Conservation (phyloP, 1,140 invertebrate species). For the Drosophila ambigua region DNA sequence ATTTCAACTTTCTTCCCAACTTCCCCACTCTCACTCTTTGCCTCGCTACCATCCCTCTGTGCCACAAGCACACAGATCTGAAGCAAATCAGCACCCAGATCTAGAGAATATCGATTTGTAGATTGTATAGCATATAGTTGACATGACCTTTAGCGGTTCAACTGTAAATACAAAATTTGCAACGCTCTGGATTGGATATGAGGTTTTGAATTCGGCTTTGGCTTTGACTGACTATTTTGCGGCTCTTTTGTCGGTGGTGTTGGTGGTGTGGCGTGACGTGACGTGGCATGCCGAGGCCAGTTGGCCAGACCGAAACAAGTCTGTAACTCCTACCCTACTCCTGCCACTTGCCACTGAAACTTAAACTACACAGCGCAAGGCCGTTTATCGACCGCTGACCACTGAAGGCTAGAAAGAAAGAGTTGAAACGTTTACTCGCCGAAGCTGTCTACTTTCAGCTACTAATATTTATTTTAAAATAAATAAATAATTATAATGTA, state of each 20-base stretch:
- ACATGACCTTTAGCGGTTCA: conserved; percentile 41
- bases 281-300: conserved; percentile 40
- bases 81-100: too few species aligned
- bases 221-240: conserved; percentile 56
- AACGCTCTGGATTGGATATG: conserved; percentile 7
- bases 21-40: not conserved
- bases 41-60: not conserved
- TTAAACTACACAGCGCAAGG: conserved; percentile 32
- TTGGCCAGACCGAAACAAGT: conserved; percentile 38
- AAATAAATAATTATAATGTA: too few species aligned
- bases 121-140: conserved; percentile 15
- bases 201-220: conserved; percentile 11
- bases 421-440: too few species aligned
- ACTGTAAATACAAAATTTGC: conserved; percentile 6
- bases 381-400: conserved; percentile 32
- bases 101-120: too few species aligned
- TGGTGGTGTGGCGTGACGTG: conserved; percentile 1
- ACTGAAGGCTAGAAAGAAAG: conserved; percentile 25
- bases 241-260: conserved; percentile 48
- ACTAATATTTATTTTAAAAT: too few species aligned
- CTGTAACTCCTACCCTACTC: conserved; percentile 9
- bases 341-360: conserved; percentile 6
- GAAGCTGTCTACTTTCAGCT: not conserved
- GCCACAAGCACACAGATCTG: too few species aligned
- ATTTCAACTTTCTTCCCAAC: conserved; percentile 24